Evolutionary conservation across 1,140 invertebrate species (phyloP), one percentile per base, ranked within the genome.

Genomic region (Drosophila nasuta): DNA sequence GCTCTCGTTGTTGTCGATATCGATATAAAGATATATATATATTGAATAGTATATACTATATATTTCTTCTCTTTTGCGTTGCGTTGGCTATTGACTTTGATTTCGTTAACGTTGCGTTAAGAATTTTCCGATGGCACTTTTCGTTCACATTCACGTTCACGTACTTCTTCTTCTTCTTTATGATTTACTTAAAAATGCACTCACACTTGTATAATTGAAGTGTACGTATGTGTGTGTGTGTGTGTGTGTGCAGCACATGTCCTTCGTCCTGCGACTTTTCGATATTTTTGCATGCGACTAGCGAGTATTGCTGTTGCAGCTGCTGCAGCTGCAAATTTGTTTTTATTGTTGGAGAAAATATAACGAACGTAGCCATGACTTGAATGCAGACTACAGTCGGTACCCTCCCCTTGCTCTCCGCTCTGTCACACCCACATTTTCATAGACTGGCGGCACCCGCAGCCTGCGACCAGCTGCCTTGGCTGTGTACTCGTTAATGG

Each of bases 401-500:
- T 25, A 4, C 6, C 5, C 33, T 48, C 43, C 43, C 13, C 1
- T 48, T 2, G 6, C n/a, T 7, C 4, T 1, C 11, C 10, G n/a
- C 33, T 30, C 10, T 10, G 3, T 33, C 15, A 35, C n/a, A 3
- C 38, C 2, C 38, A 10, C 8, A 41, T 41, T 41, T 2, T 10
- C 3, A 3, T 11, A 41, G 41, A 43, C 10, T 13, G 15, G 17
- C 56, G 17, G 20, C 51, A 41, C 51, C 51, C 62, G 71, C 72
- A 60, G 72, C 74, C 64, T 48, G 64, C 73, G 71, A 79, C 73
- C 83, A 86, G 77, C 77, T 88, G 83, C 75, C 85, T 75, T 74
- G 68, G 48, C 81, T 79, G 86, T 89, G 85, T 89, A 85, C 81
- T 89, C 85, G 85, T 89, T 89, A 89, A 89, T 89, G 85, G 85